phyloP scores from a whole-genome alignment of 2,113 vertebrate species.

The Saccopteryx bilineata region DNA sequence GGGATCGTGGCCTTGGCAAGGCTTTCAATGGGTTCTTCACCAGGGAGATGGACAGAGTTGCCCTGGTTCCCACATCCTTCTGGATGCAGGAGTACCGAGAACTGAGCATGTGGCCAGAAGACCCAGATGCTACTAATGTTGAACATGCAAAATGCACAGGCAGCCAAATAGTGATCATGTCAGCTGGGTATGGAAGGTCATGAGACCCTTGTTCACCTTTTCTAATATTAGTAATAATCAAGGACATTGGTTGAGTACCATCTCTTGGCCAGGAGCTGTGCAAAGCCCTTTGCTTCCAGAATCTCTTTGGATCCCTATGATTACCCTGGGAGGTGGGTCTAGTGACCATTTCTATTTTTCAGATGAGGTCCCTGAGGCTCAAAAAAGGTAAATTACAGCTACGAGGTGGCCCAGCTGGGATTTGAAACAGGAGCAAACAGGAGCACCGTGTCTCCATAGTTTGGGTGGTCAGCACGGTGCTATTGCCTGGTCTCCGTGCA shows the following conservation, averaged over 20 bases:
- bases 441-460: not conserved
- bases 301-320: not conserved
- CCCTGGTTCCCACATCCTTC: not conserved
- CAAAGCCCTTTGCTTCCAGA: conserved; percentile 23
- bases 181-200: not conserved
- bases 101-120: not conserved
- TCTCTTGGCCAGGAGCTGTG: not conserved
- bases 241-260: not conserved
- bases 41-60: not conserved
- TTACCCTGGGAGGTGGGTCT: not conserved
- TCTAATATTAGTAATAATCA: not conserved
- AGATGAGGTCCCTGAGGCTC: not conserved
- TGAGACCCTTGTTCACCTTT: not conserved
- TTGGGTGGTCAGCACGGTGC: accelerated
- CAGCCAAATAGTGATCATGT: not conserved
- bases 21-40: not conserved
- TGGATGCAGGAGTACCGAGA: not conserved
- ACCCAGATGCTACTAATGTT: not conserved
- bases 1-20: not conserved
- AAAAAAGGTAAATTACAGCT: not conserved
- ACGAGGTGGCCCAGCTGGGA: not conserved
- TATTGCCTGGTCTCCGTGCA: not conserved
- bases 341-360: not conserved
- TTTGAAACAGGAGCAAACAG: not conserved
- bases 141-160: not conserved